phyloP scores from a whole-genome alignment of 2,888 invertebrate species.

The Athalia rosae region DNA sequence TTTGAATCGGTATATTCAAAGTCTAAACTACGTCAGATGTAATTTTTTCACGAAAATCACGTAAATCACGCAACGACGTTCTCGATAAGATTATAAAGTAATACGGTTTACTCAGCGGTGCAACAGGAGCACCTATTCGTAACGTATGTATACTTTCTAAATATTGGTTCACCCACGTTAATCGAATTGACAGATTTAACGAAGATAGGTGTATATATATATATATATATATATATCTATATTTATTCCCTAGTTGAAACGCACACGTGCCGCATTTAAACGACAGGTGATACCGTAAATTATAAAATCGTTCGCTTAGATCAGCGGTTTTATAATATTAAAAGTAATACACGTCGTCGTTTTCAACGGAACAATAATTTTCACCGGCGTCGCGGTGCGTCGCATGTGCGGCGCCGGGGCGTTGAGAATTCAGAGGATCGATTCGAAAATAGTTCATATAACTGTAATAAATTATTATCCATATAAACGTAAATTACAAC shows the following conservation, averaged over 20 bases:
- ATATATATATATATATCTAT: too few relatives aligned
- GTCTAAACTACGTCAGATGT: too few relatives aligned
- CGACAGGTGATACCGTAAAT: conserved; percentile 42
- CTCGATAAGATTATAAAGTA: neutral
- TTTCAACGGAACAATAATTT: conserved; percentile 34
- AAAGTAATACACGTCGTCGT: neutral
- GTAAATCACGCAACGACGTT: too few relatives aligned
- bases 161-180: conserved; percentile 41
- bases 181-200: conserved; percentile 42
- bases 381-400: neutral
- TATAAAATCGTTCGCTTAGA: conserved; percentile 40
- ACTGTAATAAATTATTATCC: neutral
- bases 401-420: neutral
- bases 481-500: neutral
- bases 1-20: too few relatives aligned
- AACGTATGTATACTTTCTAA: conserved; percentile 35
- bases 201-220: too few relatives aligned
- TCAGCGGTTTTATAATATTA: neutral
- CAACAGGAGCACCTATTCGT: conserved; percentile 17
- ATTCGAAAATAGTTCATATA: conserved; percentile 35
- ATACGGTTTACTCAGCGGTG: neutral
- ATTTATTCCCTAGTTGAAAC: conserved; percentile 34
- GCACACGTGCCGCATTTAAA: conserved; percentile 32
- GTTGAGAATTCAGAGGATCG: conserved; percentile 13
- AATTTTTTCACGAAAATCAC: too few relatives aligned